phyloP scores from a whole-genome alignment of 2,888 invertebrate species.

The Ochropleura leucogaster region DNA sequence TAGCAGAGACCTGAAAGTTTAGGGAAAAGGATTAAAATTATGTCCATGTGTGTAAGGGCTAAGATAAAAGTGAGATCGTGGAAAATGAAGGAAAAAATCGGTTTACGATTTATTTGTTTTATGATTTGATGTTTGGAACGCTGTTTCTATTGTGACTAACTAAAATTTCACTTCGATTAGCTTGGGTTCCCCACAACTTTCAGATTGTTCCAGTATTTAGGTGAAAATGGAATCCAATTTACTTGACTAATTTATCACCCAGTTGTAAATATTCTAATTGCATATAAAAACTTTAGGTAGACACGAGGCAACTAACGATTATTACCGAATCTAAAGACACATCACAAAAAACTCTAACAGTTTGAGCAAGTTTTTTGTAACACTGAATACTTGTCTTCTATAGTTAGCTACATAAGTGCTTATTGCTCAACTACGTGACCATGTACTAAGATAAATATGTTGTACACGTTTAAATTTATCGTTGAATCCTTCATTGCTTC shows the following conservation, averaged over 20 bases:
- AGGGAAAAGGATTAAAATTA: neutral
- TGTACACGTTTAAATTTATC: neutral
- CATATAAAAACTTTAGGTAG: neutral
- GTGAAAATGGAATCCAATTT: neutral
- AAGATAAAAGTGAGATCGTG: neutral
- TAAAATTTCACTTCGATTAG: neutral
- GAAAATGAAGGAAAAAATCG: neutral
- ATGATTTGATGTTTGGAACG: neutral
- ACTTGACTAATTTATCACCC: neutral
- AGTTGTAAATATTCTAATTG: neutral
- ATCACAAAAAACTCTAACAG: neutral
- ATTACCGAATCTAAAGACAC: neutral
- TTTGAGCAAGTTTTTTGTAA: neutral
- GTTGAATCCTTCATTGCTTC: slow-evolving; percentile 1
- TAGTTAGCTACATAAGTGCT: neutral
- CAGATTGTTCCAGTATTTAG: neutral
- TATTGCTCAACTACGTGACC: neutral
- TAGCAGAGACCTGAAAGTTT: slow-evolving; percentile 94
- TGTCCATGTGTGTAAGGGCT: neutral
- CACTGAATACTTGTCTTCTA: neutral
- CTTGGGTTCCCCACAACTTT: neutral
- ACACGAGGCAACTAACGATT: neutral
- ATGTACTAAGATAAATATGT: neutral
- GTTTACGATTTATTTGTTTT: neutral
- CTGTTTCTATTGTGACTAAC: neutral